Evolutionary conservation across 1,140 invertebrate genomes (phyloP), one percentile per base, ranked within the genome.

Genomic region (Nasonia longicornis): DNA sequence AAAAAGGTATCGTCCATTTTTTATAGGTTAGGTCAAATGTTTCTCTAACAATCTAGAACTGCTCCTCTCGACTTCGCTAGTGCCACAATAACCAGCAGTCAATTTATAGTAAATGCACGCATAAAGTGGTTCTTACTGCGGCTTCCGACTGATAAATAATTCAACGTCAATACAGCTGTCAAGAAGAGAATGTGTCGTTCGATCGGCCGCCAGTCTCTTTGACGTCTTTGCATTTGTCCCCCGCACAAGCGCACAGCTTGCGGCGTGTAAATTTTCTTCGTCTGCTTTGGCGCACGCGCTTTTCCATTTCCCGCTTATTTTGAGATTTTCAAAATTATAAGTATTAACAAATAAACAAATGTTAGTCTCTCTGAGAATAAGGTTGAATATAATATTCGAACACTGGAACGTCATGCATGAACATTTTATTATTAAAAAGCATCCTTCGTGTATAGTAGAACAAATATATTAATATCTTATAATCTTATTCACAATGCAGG

Each of bases 1-100:
- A 88, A 81, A 80, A 82, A 83, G 71, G 85, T 85, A 81, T 87
- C 86, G 35, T 88, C 87, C 87, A 88, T 87, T 14, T 81, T 84
- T 79, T 75, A 71, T 74, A 74, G 75, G 69, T 81, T 80, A 80
- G 52, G 58, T 80, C 14, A 71, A 83, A 79, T 52, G n/a, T 35
- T 79, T 52, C 42, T 83, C 67, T 66, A 81, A 74, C 29, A 52
- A 77, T 77, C 69, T 77, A 81, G 11, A 63, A 81, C 45, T 64
- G 16, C 16, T 70, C 38, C 73, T 76, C 73, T 76, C 45, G n/a
- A 64, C 14, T 14, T 29, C 29, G 14, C 12, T 45, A 20, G 35
- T 22, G 16, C 20, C n/a, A 35, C 64, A 81, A 42, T 35, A n/a
- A 48, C 16, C 31, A 22, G 26, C 64, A 20, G 45, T 76, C 58